Evolutionary conservation across 2,113 vertebrate genomes (phyloP), one percentile per base, ranked within the genome.

Genomic region (Planiliza haematocheilus): DNA sequence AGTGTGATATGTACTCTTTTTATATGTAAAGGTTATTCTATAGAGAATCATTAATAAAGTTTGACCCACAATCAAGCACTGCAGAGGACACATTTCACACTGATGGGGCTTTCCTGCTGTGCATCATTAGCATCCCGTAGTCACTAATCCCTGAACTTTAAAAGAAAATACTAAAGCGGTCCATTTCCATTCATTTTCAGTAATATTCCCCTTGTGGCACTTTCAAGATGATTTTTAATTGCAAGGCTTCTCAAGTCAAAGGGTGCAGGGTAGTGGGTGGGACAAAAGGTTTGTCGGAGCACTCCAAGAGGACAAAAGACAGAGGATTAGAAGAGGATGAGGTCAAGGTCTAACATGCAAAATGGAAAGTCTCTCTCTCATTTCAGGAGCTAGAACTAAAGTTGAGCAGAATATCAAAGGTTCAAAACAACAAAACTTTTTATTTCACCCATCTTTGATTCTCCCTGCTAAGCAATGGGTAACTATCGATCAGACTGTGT

Each of bases 71-170:
- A 70, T 74, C 68, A 71, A 81, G 38, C 46, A 61, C 45, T 57
- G 70, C 18, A 62, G 74, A 72, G 74, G 79, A 83, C 79, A 83
- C 79, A 67, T 57, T 75, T 55, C 49, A 79, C 59, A 80, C 57
- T 18, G 73, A 42, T 56, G 4, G 16, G 79, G 43, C 57, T 60
- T 77, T 45, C 61, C 52, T 60, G 53, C 39, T 0, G 30, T 20
- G 36, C 48, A 63, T 67, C 37, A 85, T 84, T 79, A 85, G 51
- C 67, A 46, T 74, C 60, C 46, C 53, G 46, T 56, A n/a, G 65
- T 82, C 71, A 74, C 55, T 82, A 87, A 85, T 82, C 64, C 72
- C 17, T 57, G 46, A 55, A 83, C 62, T 81, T 79, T 70, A 68
- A 80, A 69, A 24, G 18, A 37, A 69, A 74, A 66, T 70, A 49